Conservation (phyloP, 2,888 invertebrate genomes). For the Drosophila paramelanica region DNA sequence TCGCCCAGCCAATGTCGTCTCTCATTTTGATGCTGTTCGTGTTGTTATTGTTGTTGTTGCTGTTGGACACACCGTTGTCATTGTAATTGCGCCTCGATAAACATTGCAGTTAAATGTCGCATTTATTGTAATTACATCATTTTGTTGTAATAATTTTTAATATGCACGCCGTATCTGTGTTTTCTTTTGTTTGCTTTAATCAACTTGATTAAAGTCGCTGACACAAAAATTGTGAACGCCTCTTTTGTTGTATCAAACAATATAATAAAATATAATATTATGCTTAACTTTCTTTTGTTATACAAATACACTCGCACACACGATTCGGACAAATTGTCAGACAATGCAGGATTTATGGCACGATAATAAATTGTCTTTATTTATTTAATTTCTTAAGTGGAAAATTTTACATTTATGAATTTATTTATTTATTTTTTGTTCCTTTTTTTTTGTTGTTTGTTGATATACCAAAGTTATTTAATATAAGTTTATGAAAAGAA, state of each 20-base stretch:
- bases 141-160: slow-evolving; percentile 60
- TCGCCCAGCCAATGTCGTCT: slow-evolving; percentile 48
- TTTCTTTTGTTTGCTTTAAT: slow-evolving; percentile 54
- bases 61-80: slow-evolving; percentile 63
- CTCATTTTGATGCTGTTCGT: slow-evolving; percentile 19
- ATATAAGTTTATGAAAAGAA: too few relatives aligned
- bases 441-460: too few relatives aligned
- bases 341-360: slow-evolving; percentile 40
- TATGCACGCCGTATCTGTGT: slow-evolving; percentile 40
- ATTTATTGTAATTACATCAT: slow-evolving; percentile 77
- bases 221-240: slow-evolving; percentile 39
- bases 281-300: slow-evolving; percentile 12
- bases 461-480: too few relatives aligned
- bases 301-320: neutral
- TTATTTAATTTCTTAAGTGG: slow-evolving; percentile 16
- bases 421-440: slow-evolving; percentile 10
- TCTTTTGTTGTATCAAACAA: slow-evolving; percentile 37
- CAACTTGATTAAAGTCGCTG: slow-evolving; percentile 57
- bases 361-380: slow-evolving; percentile 33
- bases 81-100: slow-evolving; percentile 77
- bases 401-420: neutral
- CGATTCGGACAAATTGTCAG: slow-evolving; percentile 33
- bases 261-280: slow-evolving; percentile 23
- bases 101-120: slow-evolving; percentile 80
- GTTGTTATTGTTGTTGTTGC: slow-evolving; percentile 12